Conservation (phyloP, 37 sponge, comb jelly and placozoan species). For the Beroe ovata region DNA sequence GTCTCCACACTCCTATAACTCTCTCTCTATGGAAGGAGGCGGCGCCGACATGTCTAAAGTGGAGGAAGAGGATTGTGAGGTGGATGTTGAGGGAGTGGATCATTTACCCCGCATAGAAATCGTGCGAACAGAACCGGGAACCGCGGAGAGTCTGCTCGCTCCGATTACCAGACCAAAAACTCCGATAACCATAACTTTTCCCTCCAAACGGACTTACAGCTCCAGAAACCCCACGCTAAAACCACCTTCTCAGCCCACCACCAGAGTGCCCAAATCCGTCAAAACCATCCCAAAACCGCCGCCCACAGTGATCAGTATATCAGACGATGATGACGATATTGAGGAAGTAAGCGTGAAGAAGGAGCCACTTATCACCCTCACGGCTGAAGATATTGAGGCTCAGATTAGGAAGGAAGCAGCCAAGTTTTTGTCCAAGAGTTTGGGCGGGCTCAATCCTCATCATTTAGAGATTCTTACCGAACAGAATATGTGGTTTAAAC, state of each 20-base stretch:
- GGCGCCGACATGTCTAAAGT: background rate
- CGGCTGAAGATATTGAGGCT: background rate
- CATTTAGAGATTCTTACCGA: background rate
- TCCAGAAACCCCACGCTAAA: too few relatives aligned
- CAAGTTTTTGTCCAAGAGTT: conserved; percentile 39
- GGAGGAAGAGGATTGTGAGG: background rate
- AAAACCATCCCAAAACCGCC: too few relatives aligned
- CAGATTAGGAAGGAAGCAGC: conserved; percentile 60
- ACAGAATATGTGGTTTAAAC: conserved; percentile 42
- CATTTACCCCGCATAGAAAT: conserved; percentile 14
- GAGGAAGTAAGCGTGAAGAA: background rate
- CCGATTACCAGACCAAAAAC: too few relatives aligned
- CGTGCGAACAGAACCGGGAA: background rate
- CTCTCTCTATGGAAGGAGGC: too few relatives aligned
- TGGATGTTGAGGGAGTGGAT: conserved; percentile 5
- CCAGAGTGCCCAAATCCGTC: background rate
- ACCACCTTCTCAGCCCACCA: background rate
- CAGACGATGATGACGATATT: background rate
- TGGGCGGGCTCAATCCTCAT: background rate
- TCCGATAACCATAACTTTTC: too few relatives aligned
- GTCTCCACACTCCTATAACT: too few relatives aligned
- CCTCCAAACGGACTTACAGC: too few relatives aligned
- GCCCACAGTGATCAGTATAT: background rate
- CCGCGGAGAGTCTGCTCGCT: background rate
- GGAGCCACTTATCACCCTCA: background rate